A percentile compares a stretch with the other conserved stretches of the same genome.
These are phyloP conservation scores for Podarcis cretensis DNA, from an alignment of 2,113 vertebrate genomes.

Conservation along the genomic window DNA sequence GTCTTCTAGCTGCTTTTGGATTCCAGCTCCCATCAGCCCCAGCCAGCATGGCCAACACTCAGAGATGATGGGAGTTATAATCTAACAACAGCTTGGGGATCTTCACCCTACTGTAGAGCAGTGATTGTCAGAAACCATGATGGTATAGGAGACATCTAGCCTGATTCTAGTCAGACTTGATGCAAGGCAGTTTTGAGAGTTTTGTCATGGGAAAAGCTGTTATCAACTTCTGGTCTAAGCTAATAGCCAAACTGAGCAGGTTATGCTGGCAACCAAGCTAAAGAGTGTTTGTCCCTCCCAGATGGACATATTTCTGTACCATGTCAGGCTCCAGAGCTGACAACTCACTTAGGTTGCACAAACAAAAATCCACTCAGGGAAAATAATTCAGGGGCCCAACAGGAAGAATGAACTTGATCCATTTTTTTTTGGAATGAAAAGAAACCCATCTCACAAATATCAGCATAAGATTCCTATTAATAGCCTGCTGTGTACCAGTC, in stretches of 20 bases:
- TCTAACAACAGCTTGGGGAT: background rate
- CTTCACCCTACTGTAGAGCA: background rate
- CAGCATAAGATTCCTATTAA: background rate
- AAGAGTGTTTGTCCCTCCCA: background rate
- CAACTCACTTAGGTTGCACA: background rate
- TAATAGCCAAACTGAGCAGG: background rate
- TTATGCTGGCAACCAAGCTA: background rate
- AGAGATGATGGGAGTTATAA: too few species aligned
- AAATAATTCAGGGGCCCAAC: background rate
- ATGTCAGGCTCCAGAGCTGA: background rate
- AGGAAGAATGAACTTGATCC: background rate
- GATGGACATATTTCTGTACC: constrained; percentile 4
- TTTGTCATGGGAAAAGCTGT: background rate
- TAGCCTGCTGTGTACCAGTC: too few species aligned
- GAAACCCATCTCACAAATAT: background rate
- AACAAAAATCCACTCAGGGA: background rate
- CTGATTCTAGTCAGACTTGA: background rate
- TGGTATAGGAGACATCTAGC: background rate
- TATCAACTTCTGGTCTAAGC: background rate
- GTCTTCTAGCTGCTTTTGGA: too few species aligned
- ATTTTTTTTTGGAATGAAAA: background rate
- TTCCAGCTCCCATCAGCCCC: too few species aligned
- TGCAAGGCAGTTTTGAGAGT: background rate
- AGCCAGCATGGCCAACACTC: too few species aligned
- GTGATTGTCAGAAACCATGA: rapidly evolving